Conservation (phyloP, 2,113 vertebrate genomes). For the Xiphophorus maculatus region DNA sequence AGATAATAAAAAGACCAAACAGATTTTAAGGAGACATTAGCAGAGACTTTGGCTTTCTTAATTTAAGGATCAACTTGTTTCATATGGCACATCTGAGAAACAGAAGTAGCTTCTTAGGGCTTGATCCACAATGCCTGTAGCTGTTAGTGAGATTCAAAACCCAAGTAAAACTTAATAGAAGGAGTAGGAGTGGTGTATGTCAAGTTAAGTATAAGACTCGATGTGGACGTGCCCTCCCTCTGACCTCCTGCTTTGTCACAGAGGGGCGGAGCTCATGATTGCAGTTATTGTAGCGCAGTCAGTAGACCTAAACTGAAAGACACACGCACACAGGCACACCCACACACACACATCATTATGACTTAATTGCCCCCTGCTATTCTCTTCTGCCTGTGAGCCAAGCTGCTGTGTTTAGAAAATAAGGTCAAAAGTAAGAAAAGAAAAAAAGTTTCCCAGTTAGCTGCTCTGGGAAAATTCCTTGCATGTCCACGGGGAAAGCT, state of each 20-base stretch:
- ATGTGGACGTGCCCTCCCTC: conserved; percentile 52
- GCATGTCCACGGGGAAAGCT: conserved; percentile 40
- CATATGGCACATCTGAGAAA: not conserved
- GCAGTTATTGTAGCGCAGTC: conserved; percentile 51
- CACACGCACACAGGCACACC: conserved; percentile 24
- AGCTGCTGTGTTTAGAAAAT: conserved; percentile 52
- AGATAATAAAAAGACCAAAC: conserved; percentile 23
- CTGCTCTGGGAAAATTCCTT: conserved; percentile 37
- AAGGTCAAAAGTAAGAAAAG: conserved; percentile 44
- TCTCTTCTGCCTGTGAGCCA: conserved; percentile 45
- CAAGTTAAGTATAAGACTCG: conserved; percentile 40
- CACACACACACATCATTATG: conserved; percentile 23
- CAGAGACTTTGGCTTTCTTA: conserved; percentile 15
- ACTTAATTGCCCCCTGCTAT: conserved; percentile 62
- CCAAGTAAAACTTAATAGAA: not conserved
- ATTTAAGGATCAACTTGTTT: not conserved
- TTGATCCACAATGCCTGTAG: not conserved
- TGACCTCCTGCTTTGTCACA: conserved; percentile 60
- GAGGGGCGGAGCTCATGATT: conserved; percentile 48
- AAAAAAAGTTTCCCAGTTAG: conserved; percentile 46
- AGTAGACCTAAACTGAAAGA: conserved; percentile 34
- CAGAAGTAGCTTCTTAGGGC: not conserved
- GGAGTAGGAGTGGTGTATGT: conserved; percentile 4
- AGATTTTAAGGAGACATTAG: conserved; percentile 8
- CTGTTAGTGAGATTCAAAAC: conserved; percentile 3